phyloP scores from a whole-genome alignment of 2,113 vertebrate genomes.

The Cavia aperea region DNA sequence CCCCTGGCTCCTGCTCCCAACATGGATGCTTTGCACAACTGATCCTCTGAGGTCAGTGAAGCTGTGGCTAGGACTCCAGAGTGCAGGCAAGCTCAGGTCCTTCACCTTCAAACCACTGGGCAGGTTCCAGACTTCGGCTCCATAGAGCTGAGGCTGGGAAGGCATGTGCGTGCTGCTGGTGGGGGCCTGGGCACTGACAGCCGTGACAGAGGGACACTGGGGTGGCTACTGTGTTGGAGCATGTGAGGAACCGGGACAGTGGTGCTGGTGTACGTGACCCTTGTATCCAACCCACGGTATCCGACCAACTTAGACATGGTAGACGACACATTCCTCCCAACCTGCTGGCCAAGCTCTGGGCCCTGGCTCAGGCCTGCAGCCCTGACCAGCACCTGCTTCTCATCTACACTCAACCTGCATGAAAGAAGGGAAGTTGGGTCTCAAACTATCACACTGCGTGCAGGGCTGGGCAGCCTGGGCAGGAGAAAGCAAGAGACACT shows the following conservation, averaged over 20 bases:
- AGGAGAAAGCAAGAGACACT: neutral
- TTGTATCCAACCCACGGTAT: neutral
- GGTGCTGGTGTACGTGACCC: neutral
- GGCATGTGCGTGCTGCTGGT: neutral
- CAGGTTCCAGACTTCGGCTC: neutral
- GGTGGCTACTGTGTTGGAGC: neutral
- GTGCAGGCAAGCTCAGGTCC: neutral
- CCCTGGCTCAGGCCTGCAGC: neutral
- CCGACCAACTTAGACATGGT: neutral
- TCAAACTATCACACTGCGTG: neutral
- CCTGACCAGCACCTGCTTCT: neutral
- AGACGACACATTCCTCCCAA: too few relatives aligned
- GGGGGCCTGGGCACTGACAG: too few relatives aligned
- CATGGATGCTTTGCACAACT: neutral
- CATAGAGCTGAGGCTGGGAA: neutral
- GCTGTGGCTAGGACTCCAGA: too few relatives aligned
- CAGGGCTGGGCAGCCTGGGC: too few relatives aligned
- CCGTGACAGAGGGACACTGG: too few relatives aligned
- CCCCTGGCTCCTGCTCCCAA: too few relatives aligned
- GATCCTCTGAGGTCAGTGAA: neutral
- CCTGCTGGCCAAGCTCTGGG: too few relatives aligned
- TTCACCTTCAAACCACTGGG: neutral
- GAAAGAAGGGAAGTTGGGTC: neutral
- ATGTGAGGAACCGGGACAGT: rapidly evolving
- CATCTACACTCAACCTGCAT: neutral